Evolutionary conservation across 2,888 invertebrate species (phyloP), one percentile per base, ranked within the genome.

Genomic region (Iphiclides podalirius): DNA sequence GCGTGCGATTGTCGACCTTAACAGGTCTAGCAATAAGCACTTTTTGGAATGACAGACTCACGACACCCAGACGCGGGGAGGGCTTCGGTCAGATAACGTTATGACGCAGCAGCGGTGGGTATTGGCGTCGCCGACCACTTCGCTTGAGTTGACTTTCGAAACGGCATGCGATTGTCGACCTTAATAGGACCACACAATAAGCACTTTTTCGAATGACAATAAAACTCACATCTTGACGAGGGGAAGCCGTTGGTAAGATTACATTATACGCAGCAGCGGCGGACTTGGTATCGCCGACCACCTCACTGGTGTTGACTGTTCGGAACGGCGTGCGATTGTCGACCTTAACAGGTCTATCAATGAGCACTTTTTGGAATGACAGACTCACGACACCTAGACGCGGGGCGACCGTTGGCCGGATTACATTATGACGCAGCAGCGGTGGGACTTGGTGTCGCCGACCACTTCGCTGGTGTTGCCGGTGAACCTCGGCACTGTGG

Each of bases 381-480:
- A 8, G 26, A 20, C 20, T 6, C 20, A 20, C 6, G 20, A 26
- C n/a, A n/a, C n/a, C n/a, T n/a, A n/a, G n/a, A n/a, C n/a, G n/a
- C n/a, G n/a, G n/a, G n/a, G n/a, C n/a, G n/a, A n/a, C n/a, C n/a
- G n/a, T n/a, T n/a, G n/a, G n/a, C n/a, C n/a, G 6, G 7, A 14
- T 60, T 91, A 94, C 92, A 94, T 93, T 52, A 95, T 87, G 55
- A 91, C 79, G 79, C 95, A 95, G 83, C 95, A 95, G 70, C 93
- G 89, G 79, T 88, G 93, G 64, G 90, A 92, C 67, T 90, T 91
- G 52, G 91, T 90, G 72, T 95, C 95, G 56, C 94, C 94, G 52
- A 95, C 91, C 54, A 94, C 93, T 63, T 95, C 95, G 65, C 94
- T 93, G 15, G 94, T 95, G 70, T 94, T 91, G 9, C 95, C 95